These are phyloP conservation scores for Parotocinclus haroldoi DNA, from an alignment of 2,797 vertebrate genomes.

Conservation along the genomic window DNA sequence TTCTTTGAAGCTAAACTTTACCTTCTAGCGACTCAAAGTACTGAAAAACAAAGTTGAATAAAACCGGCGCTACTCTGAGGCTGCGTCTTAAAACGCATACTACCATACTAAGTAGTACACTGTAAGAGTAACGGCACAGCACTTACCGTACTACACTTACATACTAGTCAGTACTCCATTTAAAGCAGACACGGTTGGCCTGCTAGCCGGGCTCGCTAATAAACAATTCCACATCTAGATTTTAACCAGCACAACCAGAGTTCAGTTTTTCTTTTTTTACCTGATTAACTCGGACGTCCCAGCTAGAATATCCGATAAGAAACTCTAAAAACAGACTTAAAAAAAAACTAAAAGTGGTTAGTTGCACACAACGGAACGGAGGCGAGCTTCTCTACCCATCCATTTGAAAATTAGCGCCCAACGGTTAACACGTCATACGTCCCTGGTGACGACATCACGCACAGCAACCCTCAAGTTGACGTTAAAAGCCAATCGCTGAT, in stretches of 20 bases:
- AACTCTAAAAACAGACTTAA: neutral
- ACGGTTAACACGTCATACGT: conserved; percentile 56
- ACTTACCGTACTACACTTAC: too few species aligned
- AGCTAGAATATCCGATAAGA: neutral
- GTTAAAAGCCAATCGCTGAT: too few species aligned
- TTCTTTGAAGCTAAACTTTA: too few species aligned
- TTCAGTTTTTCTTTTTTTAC: neutral
- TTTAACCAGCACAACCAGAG: neutral
- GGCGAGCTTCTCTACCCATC: neutral
- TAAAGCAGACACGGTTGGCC: neutral
- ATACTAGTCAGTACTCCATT: neutral
- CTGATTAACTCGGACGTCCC: too few species aligned
- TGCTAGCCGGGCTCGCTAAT: conserved; percentile 2
- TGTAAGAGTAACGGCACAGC: too few species aligned
- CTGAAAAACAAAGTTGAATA: too few species aligned
- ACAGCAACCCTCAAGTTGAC: neutral
- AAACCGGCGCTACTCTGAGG: too few species aligned
- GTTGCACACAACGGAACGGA: neutral
- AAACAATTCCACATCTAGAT: neutral
- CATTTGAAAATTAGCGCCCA: conserved; percentile 80
- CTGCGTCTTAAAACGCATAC: too few species aligned
- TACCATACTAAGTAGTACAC: too few species aligned
- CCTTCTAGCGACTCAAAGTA: too few species aligned
- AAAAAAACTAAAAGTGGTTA: neutral
- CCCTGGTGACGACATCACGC: conserved; percentile 32